Base-by-base conservation (phyloP, 2,888 invertebrate species). In the Podabrus alpinus region DNA sequence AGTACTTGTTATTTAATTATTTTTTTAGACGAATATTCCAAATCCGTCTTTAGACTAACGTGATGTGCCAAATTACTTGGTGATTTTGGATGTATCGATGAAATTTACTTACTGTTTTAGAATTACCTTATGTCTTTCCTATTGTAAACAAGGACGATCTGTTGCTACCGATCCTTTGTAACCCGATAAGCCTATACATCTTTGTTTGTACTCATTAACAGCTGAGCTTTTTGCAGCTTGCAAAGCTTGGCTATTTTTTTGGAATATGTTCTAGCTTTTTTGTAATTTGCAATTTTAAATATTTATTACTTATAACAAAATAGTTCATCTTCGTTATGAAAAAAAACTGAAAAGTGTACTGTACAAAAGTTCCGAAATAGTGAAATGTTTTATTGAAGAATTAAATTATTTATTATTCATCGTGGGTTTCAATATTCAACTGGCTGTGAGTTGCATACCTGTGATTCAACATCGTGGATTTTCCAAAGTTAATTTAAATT, bases 281-380 rank as follows among this genome's bases (percentile, higher is more conserved):
- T 21, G 7, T 3, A 21, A 21, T 21, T 21, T 21, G 21, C 21
- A 1, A 21, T 21, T 21, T 21, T 21, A 21, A 21, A 21, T 21
- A 7, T 7, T 21, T 21, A 21, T 21, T 21, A 21, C 21, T 7
- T 3, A 4, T 7, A 21, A 21, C 21, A 21, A 21, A 21, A 21
- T 7, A 21, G 5, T n/a, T 5, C n/a, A n/a, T 45, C 0, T 45
- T n/a, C n/a, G 7, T n/a, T n/a, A 45, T 7, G 7, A n/a, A 45
- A n/a, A n/a, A 0, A n/a, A n/a, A 1, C 1, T 3, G 7, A 9
- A 3, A 2, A 5, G 5, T 7, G 2, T n/a, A n/a, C 0, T n/a
- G 45, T 7, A 45, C 45, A n/a, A 21, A 21, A 21, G 21, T 7
- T 21, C 21, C 3, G 7, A 21, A 21, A 5, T 3, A 21, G 4